A percentile compares a stretch with the other conserved stretches of the same genome.
Evolutionary conservation across 2,888 invertebrate species (phyloP).

Genomic region (Ophion costatus): DNA sequence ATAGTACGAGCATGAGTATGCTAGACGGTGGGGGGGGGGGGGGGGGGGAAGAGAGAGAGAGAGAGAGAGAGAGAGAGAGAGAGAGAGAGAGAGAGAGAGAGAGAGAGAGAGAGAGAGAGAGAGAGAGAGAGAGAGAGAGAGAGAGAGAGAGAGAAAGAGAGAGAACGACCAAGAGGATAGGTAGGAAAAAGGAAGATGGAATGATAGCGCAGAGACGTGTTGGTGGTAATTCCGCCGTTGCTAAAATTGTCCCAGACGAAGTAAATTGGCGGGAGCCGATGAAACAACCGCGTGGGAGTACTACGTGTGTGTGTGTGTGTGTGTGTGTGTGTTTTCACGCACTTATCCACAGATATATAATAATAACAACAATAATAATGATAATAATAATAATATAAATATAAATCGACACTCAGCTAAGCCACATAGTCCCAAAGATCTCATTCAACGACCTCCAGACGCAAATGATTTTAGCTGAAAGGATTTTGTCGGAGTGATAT

Average conservation of each 20-base stretch:
- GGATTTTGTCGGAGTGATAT: background rate
- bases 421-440: constrained; percentile 3
- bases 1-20: constrained; percentile 3
- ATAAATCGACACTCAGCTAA: background rate
- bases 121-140: background rate
- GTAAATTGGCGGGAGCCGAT: constrained; percentile 55
- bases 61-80: background rate
- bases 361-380: background rate
- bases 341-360: background rate
- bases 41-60: background rate
- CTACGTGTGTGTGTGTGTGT: background rate
- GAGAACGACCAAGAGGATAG: background rate
- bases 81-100: background rate
- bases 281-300: constrained; percentile 39
- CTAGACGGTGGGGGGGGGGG: background rate
- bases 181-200: background rate
- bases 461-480: constrained; percentile 28
- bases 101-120: no score
- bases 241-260: constrained; percentile 63
- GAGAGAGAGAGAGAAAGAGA: background rate
- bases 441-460: background rate
- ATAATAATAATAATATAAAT: background rate
- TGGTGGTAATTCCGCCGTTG: constrained; percentile 43
- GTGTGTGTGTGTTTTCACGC: background rate
- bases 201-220: constrained; percentile 21